Conservation (phyloP, 1,140 invertebrate species). For the Drosophila tristis region DNA sequence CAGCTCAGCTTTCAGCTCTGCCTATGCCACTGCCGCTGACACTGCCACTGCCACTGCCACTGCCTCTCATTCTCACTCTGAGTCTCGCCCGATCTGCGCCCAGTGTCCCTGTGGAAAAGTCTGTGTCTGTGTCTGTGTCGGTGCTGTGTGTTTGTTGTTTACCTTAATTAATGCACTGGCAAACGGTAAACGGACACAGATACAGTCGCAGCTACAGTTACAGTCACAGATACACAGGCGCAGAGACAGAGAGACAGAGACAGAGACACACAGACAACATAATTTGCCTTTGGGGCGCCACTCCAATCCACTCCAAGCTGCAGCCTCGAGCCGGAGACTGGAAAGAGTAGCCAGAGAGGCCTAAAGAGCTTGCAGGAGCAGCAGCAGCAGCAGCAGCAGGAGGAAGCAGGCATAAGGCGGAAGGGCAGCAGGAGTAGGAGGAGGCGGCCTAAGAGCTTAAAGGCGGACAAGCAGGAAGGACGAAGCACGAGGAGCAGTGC, state of each 20-base stretch:
- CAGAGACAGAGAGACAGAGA: conserved; percentile 5
- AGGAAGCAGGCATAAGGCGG: too few species aligned
- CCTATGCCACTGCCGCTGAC: neutral
- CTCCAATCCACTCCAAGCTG: conserved; percentile 7
- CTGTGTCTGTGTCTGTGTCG: conserved; percentile 21
- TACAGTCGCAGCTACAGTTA: too few species aligned
- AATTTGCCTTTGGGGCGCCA: conserved; percentile 32
- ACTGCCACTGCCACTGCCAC: neutral
- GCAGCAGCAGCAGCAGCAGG: neutral
- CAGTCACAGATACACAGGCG: conserved; percentile 13
- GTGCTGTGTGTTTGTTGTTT: conserved; percentile 58
- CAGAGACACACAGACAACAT: conserved; percentile 40
- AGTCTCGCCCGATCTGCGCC: neutral
- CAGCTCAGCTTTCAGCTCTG: conserved; percentile 4
- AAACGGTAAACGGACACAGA: conserved; percentile 33
- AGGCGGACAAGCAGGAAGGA: too few species aligned
- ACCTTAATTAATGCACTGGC: conserved; percentile 79
- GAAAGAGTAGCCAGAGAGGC: neutral
- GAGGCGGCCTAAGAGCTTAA: too few species aligned
- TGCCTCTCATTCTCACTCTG: too few species aligned
- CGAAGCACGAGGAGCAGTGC: neutral
- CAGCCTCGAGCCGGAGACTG: conserved; percentile 17
- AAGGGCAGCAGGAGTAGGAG: too few species aligned
- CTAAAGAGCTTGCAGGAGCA: too few species aligned
- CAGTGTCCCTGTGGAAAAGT: neutral